These are phyloP conservation scores for Laticauda laticaudata DNA, from an alignment of 2,113 vertebrate genomes.

Conservation along the genomic window DNA sequence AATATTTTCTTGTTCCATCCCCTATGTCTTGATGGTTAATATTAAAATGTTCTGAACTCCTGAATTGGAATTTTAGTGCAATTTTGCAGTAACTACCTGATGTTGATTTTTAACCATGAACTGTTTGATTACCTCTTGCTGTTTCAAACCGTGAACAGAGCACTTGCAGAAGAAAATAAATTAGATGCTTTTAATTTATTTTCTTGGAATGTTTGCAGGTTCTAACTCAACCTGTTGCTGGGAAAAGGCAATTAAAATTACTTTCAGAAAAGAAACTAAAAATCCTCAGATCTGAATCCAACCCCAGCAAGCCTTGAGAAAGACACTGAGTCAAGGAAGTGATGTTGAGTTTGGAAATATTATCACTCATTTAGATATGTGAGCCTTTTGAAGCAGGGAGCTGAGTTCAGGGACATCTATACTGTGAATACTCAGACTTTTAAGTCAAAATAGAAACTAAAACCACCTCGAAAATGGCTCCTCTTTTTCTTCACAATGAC, in stretches of 20 bases:
- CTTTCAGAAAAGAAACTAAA: background rate
- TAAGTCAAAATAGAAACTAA: conserved; percentile 15
- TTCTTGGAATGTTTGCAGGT: background rate
- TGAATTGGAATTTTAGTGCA: background rate
- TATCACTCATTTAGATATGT: background rate
- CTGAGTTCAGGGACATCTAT: background rate
- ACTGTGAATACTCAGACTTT: background rate
- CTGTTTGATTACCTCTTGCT: background rate
- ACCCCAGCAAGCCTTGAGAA: rapidly evolving
- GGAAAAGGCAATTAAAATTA: background rate
- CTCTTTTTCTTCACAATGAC: conserved; percentile 54
- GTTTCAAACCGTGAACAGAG: background rate
- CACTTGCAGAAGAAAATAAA: background rate
- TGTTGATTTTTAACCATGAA: background rate
- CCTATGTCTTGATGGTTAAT: background rate
- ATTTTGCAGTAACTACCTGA: background rate
- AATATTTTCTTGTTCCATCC: background rate
- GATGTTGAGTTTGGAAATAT: background rate
- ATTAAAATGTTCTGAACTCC: background rate
- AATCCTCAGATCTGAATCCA: background rate
- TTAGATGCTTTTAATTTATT: background rate
- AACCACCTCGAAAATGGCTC: conserved; percentile 38
- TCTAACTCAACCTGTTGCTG: background rate
- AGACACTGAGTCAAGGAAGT: conserved; percentile 4
- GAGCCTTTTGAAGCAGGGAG: background rate